A percentile compares a stretch with the other conserved stretches of the same genome.
Evolutionary conservation across 1,140 invertebrate genomes (phyloP).

Genomic region (Monomorium pharaonis): DNA sequence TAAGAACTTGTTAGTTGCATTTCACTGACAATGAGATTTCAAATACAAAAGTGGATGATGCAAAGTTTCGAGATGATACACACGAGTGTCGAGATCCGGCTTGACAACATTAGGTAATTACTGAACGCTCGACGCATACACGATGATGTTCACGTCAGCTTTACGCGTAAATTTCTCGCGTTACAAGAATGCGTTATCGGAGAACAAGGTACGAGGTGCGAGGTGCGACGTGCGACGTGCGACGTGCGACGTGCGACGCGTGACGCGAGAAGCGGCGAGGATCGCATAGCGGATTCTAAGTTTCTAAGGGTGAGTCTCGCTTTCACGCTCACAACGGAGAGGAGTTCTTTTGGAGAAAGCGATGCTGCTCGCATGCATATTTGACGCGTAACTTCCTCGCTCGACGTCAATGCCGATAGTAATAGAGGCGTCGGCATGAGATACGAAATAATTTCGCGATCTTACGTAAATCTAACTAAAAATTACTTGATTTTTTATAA

Average conservation of each 20-base stretch:
- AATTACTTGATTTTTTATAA: not conserved
- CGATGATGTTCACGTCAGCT: slow-evolving; percentile 16
- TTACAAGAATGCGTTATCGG: not conserved
- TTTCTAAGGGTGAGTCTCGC: slow-evolving; percentile 46
- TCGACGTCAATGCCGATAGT: slow-evolving; percentile 12
- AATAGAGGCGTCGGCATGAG: slow-evolving; percentile 9
- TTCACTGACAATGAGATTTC: not conserved
- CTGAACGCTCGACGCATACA: not conserved
- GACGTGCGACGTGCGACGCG: not conserved
- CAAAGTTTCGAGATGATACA: slow-evolving; percentile 4
- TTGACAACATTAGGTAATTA: slow-evolving; percentile 20
- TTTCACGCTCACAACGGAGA: not conserved
- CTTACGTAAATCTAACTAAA: slow-evolving; percentile 15
- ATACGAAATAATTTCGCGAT: not conserved
- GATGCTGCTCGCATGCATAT: slow-evolving; percentile 9
- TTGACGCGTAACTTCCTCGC: slow-evolving; percentile 23
- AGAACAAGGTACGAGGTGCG: not conserved
- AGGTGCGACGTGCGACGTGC: not conserved
- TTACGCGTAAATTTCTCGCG: not conserved
- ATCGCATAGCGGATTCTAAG: not conserved
- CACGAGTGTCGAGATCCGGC: slow-evolving; percentile 26
- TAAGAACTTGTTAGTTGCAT: not conserved
- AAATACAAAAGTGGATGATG: not conserved
- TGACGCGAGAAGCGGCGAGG: not conserved
- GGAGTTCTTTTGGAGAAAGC: slow-evolving; percentile 49